Conservation (phyloP, 2,113 vertebrate species). For the Burhinus oedicnemus region DNA sequence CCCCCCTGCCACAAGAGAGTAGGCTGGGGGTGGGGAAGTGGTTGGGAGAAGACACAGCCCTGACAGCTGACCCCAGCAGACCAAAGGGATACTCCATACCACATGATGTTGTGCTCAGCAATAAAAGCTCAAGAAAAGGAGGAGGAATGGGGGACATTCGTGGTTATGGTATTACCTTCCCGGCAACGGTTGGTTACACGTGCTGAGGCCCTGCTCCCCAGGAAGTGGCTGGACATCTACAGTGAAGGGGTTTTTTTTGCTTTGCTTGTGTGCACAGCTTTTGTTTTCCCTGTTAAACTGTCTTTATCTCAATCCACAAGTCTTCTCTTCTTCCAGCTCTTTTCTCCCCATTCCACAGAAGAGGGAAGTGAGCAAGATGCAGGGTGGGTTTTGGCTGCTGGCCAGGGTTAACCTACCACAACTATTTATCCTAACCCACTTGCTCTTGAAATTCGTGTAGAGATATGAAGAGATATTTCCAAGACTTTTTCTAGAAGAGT, state of each 20-base stretch:
- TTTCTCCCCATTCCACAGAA: neutral
- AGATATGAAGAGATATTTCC: neutral
- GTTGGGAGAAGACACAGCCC: neutral
- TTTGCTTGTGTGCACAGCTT: neutral
- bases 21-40: rapidly evolving
- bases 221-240: neutral
- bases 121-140: neutral
- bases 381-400: neutral
- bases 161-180: neutral
- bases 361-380: neutral
- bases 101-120: neutral
- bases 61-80: neutral
- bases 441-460: neutral
- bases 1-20: neutral
- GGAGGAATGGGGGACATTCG: neutral
- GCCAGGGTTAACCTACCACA: neutral
- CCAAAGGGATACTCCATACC: neutral
- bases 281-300: neutral
- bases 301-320: neutral
- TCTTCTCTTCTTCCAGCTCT: neutral
- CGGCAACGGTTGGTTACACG: neutral
- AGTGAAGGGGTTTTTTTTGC: neutral
- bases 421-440: neutral
- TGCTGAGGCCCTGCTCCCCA: neutral
- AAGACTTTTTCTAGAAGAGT: neutral